Base-by-base conservation (phyloP, 2,113 vertebrate species). In the Gnathonemus echidnorhynchus region DNA sequence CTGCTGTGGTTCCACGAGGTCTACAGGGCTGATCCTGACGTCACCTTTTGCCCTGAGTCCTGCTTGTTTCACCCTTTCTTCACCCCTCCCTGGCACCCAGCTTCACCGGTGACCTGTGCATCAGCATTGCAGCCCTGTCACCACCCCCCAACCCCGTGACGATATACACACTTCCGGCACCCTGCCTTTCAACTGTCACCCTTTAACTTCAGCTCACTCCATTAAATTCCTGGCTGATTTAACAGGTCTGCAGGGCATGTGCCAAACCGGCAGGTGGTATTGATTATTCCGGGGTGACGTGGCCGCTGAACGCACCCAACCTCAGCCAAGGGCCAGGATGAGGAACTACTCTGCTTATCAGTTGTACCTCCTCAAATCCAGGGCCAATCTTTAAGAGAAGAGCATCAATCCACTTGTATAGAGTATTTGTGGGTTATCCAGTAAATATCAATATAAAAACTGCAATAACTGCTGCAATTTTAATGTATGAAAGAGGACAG, bases 131-230 rank as follows among this genome's bases (percentile, higher is more conserved):
- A 83, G 74, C 88, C 74, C 35, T 83, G 49, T 45, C 19, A 31
- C 77, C 66, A 42, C 31, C 31, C 6, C 88, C 31, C 39, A 74
- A 56, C 70, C 49, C 27, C 50, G 0, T 3, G 50, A 50, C 5
- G 11, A 58, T 49, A 84, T 10, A 39, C 88, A 39, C 31, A 5
- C 89, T 15, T 56, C 49, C 35, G 0, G 6, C 35, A n/a, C 74
- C 45, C 48, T 46, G 56, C 46, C 17, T 50, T 88, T 48, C 35
- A 10, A 62, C 66, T 80, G 35, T 80, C 66, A 53, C 83, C 62
- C 87, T 88, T 90, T 42, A 46, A 90, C 70, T 88, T 77, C 27
- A 49, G 15, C 35, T 31, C 49, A 53, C 46, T 90, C 86, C 50
- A 39, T 88, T 42, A 52, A 88, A 62, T 39, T 87, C 85, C 48